Percentiles rank a stretch among this genome's conserved stretches.
Conservation (phyloP, 2,113 vertebrate genomes). For the Labeo rohita region DNA sequence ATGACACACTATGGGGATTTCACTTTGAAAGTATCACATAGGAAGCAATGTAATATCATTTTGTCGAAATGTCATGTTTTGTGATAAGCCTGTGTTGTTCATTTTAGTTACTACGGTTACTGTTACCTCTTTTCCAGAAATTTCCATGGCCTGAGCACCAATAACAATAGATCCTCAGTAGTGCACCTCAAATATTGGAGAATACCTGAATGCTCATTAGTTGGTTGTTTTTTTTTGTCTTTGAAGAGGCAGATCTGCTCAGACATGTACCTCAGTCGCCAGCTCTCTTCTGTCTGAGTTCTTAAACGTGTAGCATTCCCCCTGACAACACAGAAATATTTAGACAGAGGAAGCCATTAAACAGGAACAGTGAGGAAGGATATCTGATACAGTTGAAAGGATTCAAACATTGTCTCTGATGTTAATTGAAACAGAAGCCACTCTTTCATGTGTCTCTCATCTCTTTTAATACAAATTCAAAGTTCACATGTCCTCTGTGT, state of each 20-base stretch:
- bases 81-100: neutral
- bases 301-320: conserved; percentile 7
- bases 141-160: too few species aligned
- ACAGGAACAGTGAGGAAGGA: conserved; percentile 60
- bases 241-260: conserved; percentile 17
- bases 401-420: conserved; percentile 61
- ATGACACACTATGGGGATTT: neutral
- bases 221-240: neutral
- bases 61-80: neutral
- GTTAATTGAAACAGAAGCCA: neutral
- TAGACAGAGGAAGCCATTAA: conserved; percentile 47
- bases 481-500: neutral
- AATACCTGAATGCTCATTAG: neutral
- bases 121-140: neutral
- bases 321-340: conserved; percentile 51
- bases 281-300: neutral
- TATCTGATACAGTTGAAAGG: conserved; percentile 61
- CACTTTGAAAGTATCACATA: neutral
- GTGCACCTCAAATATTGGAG: neutral
- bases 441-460: conserved; percentile 3
- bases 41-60: neutral
- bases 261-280: conserved; percentile 5
- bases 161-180: neutral
- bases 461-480: neutral
- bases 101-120: neutral